Conservation (phyloP, 92 coral and sea anemone genomes). For the Blastomussa wellsi region DNA sequence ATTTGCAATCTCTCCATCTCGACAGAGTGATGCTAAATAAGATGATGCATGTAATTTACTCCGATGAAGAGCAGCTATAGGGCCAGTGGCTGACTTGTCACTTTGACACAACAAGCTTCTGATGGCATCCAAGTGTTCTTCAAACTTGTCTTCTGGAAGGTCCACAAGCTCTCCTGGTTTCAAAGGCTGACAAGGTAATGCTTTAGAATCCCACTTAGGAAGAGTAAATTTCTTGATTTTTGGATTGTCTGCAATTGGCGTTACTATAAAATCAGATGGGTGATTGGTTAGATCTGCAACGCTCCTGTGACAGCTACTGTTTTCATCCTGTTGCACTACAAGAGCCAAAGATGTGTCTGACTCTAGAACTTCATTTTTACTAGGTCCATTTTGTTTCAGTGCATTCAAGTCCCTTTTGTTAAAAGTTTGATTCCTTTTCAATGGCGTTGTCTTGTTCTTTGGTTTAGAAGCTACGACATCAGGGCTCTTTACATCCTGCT, state of each 20-base stretch:
- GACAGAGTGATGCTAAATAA: conserved; percentile 82
- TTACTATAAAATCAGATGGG: conserved; percentile 83
- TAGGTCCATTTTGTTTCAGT: neutral
- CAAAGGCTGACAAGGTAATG: conserved; percentile 80
- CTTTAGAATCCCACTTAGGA: conserved; percentile 91
- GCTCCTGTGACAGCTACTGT: conserved; percentile 2
- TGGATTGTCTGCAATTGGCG: conserved; percentile 94
- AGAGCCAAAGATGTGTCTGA: neutral
- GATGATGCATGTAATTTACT: conserved; percentile 86
- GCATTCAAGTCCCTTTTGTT: conserved; percentile 1
- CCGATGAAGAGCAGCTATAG: conserved; percentile 76
- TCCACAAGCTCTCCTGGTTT: conserved; percentile 85
- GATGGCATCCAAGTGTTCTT: conserved; percentile 70
- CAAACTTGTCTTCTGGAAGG: conserved; percentile 62
- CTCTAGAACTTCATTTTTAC: conserved; percentile 28
- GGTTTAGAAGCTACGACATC: neutral
- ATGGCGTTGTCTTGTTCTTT: conserved; percentile 26
- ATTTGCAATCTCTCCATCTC: conserved; percentile 87
- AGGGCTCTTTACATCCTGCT: neutral
- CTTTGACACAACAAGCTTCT: conserved; percentile 60
- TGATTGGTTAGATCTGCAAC: conserved; percentile 71
- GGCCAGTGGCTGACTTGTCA: conserved; percentile 61
- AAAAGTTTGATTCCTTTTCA: conserved; percentile 26
- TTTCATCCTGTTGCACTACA: conserved; percentile 4
- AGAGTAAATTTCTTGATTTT: conserved; percentile 77